Conservation (phyloP, 2,888 invertebrate genomes). For the Lepidochitona cinerea region DNA sequence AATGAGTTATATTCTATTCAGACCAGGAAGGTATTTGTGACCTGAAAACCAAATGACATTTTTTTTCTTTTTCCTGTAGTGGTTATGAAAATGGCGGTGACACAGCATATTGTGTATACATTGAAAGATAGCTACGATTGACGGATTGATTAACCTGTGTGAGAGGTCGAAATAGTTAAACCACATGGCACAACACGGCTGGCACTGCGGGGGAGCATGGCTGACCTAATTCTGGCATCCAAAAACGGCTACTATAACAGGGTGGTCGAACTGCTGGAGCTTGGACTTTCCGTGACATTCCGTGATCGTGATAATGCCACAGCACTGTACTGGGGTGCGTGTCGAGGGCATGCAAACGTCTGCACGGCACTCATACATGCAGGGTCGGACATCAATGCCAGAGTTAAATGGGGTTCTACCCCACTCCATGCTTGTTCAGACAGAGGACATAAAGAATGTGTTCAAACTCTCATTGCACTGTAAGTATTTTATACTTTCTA, state of each 20-base stretch:
- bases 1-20: too few species aligned
- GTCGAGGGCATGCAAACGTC: slow-evolving; percentile 43
- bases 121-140: too few species aligned
- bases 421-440: slow-evolving; percentile 53
- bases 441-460: slow-evolving; percentile 45
- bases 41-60: too few species aligned
- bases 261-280: slow-evolving; percentile 20
- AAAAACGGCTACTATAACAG: slow-evolving; percentile 43
- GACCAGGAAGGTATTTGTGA: too few species aligned
- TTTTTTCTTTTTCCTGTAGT: too few species aligned
- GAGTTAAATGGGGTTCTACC: slow-evolving; percentile 53
- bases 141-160: too few species aligned
- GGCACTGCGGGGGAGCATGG: too few species aligned
- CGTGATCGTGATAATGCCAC: slow-evolving; percentile 51
- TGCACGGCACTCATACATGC: slow-evolving; percentile 40
- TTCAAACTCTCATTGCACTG: slow-evolving; percentile 40
- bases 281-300: slow-evolving; percentile 27
- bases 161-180: too few species aligned
- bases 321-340: slow-evolving; percentile 53
- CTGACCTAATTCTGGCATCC: slow-evolving; percentile 42
- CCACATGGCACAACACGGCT: too few species aligned
- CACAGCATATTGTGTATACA: too few species aligned
- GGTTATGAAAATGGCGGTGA: too few species aligned
- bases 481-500: slow-evolving; percentile 16
- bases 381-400: slow-evolving; percentile 47